These are phyloP conservation scores for Leptopilina boulardi DNA, from an alignment of 1,140 invertebrate species.

Conservation along the genomic window DNA sequence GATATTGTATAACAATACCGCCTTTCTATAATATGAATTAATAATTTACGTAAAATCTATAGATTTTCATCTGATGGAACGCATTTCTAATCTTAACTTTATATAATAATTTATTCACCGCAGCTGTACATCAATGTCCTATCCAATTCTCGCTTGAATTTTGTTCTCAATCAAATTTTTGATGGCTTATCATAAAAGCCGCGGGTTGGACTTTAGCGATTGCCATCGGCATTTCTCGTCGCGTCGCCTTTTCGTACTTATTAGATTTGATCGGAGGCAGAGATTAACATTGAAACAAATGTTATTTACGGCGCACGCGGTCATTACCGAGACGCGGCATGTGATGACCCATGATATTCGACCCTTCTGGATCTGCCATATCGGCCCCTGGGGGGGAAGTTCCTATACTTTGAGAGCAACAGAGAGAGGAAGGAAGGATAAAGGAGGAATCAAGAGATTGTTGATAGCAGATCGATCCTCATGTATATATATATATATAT, in stretches of 20 bases:
- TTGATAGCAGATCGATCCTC: constrained; percentile 6
- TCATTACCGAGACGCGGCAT: constrained; percentile 64
- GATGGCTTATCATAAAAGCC: constrained; percentile 6
- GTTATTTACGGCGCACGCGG: constrained; percentile 73
- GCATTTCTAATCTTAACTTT: background rate
- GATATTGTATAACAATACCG: background rate
- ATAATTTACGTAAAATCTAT: too few species aligned
- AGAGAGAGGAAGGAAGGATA: background rate
- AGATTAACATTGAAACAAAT: constrained; percentile 75
- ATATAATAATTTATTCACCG: background rate
- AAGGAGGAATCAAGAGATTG: constrained; percentile 18
- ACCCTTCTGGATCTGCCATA: constrained; percentile 45
- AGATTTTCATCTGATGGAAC: too few species aligned
- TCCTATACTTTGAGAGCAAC: constrained; percentile 52
- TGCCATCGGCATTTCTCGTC: constrained; percentile 63
- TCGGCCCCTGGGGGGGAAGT: constrained; percentile 36
- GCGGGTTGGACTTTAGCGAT: constrained; percentile 51
- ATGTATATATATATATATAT: too few species aligned
- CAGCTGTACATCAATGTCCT: background rate
- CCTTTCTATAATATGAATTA: background rate
- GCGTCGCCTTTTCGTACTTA: constrained; percentile 68
- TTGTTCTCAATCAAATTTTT: constrained; percentile 3
- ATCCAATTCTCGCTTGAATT: background rate
- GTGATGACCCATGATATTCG: constrained; percentile 72
- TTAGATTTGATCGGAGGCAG: constrained; percentile 72